A percentile compares a stretch with the other conserved stretches of the same genome.
Evolutionary conservation across 2,888 invertebrate genomes (phyloP).

Genomic region (Coelopa pilipes): DNA sequence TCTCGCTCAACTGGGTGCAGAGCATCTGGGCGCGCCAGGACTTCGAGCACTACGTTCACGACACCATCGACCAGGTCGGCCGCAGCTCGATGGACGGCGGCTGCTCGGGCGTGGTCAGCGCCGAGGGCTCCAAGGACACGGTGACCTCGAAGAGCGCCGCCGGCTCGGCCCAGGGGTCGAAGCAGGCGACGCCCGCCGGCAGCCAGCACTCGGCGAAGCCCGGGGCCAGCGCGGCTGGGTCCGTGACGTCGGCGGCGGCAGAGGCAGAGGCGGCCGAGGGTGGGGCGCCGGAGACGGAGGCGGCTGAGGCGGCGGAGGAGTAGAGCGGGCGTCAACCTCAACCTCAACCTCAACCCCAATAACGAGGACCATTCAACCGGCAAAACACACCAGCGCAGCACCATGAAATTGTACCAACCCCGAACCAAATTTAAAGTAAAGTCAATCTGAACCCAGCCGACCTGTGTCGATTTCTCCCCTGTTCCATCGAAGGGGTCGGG

Average conservation of each 20-base stretch:
- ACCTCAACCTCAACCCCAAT: too few species aligned
- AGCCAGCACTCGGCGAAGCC: background rate
- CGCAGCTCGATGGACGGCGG: background rate
- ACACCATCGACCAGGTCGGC: conserved; percentile 48
- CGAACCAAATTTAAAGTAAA: background rate
- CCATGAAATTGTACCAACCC: too few species aligned
- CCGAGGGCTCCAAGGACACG: background rate
- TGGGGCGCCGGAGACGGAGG: background rate
- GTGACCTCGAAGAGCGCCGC: background rate
- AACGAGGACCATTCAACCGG: too few species aligned
- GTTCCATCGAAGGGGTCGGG: too few species aligned
- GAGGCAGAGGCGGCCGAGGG: background rate
- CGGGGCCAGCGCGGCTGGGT: too few species aligned
- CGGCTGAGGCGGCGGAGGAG: background rate
- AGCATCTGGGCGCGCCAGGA: conserved; percentile 61
- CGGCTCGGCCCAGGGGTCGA: background rate
- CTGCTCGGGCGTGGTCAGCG: background rate
- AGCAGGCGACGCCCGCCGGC: background rate
- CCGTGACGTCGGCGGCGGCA: background rate
- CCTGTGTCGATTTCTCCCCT: background rate
- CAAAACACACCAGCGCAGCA: too few species aligned
- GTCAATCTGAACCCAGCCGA: background rate
- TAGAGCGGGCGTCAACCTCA: background rate
- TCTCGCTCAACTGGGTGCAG: conserved; percentile 57
- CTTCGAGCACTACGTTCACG: conserved; percentile 57